Base-by-base conservation (phyloP, 1,140 invertebrate species). In the Drosophila persimilis region DNA sequence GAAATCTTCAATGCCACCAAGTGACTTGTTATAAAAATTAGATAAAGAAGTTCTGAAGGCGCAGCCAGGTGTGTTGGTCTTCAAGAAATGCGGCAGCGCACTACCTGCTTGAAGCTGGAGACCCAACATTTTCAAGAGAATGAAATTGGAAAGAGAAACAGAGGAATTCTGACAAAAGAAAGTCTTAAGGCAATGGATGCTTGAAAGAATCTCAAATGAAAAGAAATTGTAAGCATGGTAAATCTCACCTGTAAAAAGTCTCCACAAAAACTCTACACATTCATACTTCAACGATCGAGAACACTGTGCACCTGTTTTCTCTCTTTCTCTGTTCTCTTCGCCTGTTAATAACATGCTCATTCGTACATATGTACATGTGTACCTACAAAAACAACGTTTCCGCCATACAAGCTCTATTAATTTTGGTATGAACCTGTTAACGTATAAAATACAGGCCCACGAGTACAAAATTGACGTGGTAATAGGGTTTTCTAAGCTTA, bases 1-100 rank as follows among this genome's bases (percentile, higher is more conserved):
- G 83, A 80, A 85, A 59, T 69, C 77, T 73, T 85, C 70, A 45
- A 73, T 48, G 59, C 58, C 46, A 46, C 62, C 80, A 57, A 85
- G 66, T 72, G 48, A 75, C 80, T 85, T 85, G 80, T 84, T 84
- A 84, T 84, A 85, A 85, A 84, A 84, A 65, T 83, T 83, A 84
- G 80, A 76, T 83, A 71, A 65, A 83, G 63, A 83, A 77, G 70
- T 85, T 84, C 80, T 85, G 80, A 63, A 73, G 80, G 73, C 72
- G 54, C 70, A 41, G 45, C 54, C 55, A 41, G 52, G n/a, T 59
- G 65, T 48, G 56, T 35, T 60, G 62, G 65, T 50, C 46, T 61
- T 45, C 31, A 39, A 29, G 52, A 58, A 39, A 45, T n/a, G 11
- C 51, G 54, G 52, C 44, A 39, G 17, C 52, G 4, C 15, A 17